Conservation (phyloP, 2,797 vertebrate genomes). For the Danio tinwini region DNA sequence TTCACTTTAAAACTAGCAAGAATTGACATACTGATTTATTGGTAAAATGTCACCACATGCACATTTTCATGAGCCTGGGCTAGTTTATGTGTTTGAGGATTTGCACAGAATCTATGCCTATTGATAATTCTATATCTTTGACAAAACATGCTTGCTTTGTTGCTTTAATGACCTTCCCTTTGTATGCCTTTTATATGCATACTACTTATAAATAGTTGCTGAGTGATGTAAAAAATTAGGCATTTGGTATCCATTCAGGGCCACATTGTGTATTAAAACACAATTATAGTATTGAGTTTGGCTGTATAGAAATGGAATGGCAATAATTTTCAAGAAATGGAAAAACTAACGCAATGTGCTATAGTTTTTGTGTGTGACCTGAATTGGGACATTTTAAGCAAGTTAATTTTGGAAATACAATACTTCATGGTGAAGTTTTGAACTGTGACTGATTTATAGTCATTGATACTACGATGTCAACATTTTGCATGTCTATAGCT, state of each 20-base stretch:
- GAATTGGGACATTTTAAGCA: slow-evolving; percentile 36
- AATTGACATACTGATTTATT: too few species aligned
- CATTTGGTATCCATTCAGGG: slow-evolving; percentile 45
- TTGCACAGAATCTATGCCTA: slow-evolving; percentile 1
- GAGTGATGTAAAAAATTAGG: not conserved
- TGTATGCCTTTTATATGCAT: not conserved
- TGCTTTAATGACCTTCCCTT: not conserved
- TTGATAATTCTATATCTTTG: not conserved
- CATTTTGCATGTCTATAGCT: not conserved
- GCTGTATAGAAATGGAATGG: not conserved
- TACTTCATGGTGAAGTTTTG: slow-evolving; percentile 35
- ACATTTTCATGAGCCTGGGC: too few species aligned
- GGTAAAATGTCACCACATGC: too few species aligned
- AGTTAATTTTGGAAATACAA: slow-evolving; percentile 46
- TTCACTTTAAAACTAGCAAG: not conserved
- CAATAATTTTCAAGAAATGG: slow-evolving; percentile 23
- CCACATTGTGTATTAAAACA: slow-evolving; percentile 47
- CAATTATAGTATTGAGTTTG: slow-evolving; percentile 40
- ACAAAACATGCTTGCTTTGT: not conserved
- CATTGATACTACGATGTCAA: not conserved
- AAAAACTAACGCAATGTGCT: slow-evolving; percentile 43
- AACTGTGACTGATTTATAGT: not conserved
- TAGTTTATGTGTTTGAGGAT: not conserved
- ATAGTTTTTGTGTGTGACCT: not conserved
- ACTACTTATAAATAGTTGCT: slow-evolving; percentile 8